Base-by-base conservation (phyloP, 1,140 invertebrate genomes). In the Atopsyche davidsoni region DNA sequence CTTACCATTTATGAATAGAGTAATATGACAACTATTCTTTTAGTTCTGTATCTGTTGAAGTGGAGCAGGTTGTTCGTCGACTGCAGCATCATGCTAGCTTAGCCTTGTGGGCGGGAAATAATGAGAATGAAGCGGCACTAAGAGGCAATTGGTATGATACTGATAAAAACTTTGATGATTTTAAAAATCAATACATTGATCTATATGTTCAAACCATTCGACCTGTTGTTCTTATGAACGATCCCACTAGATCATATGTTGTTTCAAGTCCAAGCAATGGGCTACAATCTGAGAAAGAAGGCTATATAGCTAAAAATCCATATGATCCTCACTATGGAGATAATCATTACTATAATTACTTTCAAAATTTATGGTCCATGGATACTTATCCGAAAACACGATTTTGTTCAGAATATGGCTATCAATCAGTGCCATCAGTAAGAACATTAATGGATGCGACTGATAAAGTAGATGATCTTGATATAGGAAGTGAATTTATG, bases 51-150 rank as follows among this genome's bases (percentile, higher is more conserved):
- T 65, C 67, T 23, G 63, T 67, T 14, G 97, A 99, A 78, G 75
- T 97, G 6, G 69, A 69, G 17, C 85, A 96, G 62, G 93, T 96
- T 68, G 79, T 95, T 1, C 72, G 79, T 49, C 76, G 94, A 46
- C 70, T 99, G 4, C 86, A 92, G 53, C 79, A 89, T 65, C 94
- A 98, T 72, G 79, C 95, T 0, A 92, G 87, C 43, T 81, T 99
- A 38, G 82, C 90, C 0, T 58, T 96, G 0, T 92, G 91, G 85
- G 87, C 92, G 11, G 93, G 90, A 2, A 99, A 98, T 66, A 99
- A 99, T 69, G 96, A 99, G 72, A 98, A 98, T 65, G 96, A 99
- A 78, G 85, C 80, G 19, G 93, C 91, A 0, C 67, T 98, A 2
- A 75, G 80, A 32, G 80, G 80, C 24, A 85, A 92, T 64, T 96